Base-by-base conservation (phyloP, 2,888 invertebrate genomes). In the Acanthacorydalis orientalis region DNA sequence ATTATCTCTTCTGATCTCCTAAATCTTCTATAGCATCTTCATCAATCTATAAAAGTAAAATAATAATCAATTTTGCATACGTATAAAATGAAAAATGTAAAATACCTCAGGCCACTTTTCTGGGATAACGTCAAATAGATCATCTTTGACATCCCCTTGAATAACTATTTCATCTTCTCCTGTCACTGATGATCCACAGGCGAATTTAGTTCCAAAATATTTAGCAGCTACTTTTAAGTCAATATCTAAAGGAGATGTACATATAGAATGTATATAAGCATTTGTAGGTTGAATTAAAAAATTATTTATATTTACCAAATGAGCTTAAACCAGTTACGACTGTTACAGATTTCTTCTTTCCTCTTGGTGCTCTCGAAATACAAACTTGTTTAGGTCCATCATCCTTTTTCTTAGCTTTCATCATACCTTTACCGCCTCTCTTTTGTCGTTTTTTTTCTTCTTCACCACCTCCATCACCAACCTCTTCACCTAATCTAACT, bases 111-210 rank as follows among this genome's bases (percentile, higher is more conserved):
- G 84, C 96, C 96, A 98, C 67, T 98, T 98, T 59, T 96, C 96
- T 47, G 95, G 92, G 61, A 98, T 89, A 53, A 97, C 81, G 70
- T 98, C 97, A 68, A 93, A 91, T 23, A 98, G 70, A 57, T 98
- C 97, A 72, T 97, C 96, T 68, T 97, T 96, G 1, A 97, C 93
- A 69, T 97, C 96, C 47, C 96, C 97, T 68, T 98, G 97, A 61
- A 98, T 95, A 42, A 98, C 97, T 61, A 98, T 97, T 69, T 98
- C 98, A 74, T 98, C 97, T 55, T 95, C 92, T 7, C 93, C 96
- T 32, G 96, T 96, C 1, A 98, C 95, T 9, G 97, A 97, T 7
- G 95, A 92, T n/a, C 97, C 97, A 68, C 97, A 98, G 6, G 97
- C 95, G 72, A 98, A 98, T 67, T 87, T 91, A 49, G 89, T 88